phyloP scores from a whole-genome alignment of 2,888 invertebrate species.

The Cephalotes varians region DNA sequence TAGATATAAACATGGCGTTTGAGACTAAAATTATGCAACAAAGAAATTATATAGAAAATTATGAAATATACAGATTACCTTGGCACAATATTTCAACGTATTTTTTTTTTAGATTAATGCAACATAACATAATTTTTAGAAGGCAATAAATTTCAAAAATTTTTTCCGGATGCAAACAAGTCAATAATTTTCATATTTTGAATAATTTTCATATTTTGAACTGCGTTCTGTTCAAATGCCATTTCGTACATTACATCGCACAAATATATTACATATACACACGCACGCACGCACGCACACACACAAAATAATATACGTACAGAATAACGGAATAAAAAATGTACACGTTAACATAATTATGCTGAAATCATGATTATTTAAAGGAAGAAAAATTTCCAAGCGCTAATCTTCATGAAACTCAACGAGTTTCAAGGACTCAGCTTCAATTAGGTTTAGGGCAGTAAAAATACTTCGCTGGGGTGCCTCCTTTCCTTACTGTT shows the following conservation, averaged over 20 bases:
- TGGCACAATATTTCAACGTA: neutral
- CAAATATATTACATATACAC: neutral
- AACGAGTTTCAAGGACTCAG: conserved; percentile 67
- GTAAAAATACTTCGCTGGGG: conserved; percentile 72
- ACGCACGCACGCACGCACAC: too few relatives aligned
- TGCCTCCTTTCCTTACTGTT: conserved; percentile 46
- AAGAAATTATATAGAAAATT: conserved; percentile 30
- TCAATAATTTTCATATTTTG: neutral
- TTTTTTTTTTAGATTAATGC: neutral
- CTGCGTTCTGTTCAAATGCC: neutral
- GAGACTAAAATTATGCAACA: conserved; percentile 33
- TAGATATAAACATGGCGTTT: conserved; percentile 40
- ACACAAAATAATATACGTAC: neutral
- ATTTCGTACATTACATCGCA: neutral
- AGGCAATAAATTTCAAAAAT: neutral
- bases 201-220: neutral
- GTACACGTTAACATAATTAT: conserved; percentile 20
- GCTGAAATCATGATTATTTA: conserved; percentile 59
- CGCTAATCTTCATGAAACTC: conserved; percentile 64
- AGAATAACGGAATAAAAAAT: conserved; percentile 7
- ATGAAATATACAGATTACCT: neutral
- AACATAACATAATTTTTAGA: neutral
- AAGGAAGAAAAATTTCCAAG: conserved; percentile 54
- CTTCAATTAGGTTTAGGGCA: conserved; percentile 80
- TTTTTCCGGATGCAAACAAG: neutral